A percentile compares a stretch with the other conserved stretches of the same genome.
phyloP scores from a whole-genome alignment of 2,888 invertebrate genomes.

The Dryobota labecula region DNA sequence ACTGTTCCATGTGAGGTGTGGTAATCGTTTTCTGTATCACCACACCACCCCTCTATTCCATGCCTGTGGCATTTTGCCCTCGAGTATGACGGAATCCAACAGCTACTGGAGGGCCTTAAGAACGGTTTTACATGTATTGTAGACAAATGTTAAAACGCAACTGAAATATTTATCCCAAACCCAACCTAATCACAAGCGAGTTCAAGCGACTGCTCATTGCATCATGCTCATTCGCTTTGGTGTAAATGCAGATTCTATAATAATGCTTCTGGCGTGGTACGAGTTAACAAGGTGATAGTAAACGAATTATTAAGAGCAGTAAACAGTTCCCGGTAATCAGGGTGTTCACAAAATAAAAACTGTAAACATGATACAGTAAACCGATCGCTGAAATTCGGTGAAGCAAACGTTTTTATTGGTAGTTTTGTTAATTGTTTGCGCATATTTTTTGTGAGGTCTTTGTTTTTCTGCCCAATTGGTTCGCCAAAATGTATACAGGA shows the following conservation, averaged over 20 bases:
- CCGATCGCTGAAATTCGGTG: constrained; percentile 49
- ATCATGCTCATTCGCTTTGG: constrained; percentile 55
- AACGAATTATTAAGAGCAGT: constrained; percentile 78
- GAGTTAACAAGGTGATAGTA: constrained; percentile 76
- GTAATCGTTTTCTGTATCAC: too few species aligned
- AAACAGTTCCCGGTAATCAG: constrained; percentile 69
- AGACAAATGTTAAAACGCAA: too few species aligned
- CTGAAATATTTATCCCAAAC: neutral
- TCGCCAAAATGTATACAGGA: too few species aligned
- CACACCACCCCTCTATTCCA: too few species aligned
- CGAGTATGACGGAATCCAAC: too few species aligned
- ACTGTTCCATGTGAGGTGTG: too few species aligned
- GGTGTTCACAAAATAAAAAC: constrained; percentile 58
- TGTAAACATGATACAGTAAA: constrained; percentile 28
- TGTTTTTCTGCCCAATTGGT: neutral
- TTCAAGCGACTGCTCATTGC: neutral
- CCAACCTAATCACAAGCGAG: neutral
- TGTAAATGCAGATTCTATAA: constrained; percentile 69
- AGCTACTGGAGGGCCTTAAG: too few species aligned
- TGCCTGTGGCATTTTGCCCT: too few species aligned
- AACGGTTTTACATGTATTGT: too few species aligned
- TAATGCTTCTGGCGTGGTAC: constrained; percentile 69
- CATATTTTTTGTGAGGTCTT: neutral
- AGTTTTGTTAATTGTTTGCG: constrained; percentile 4
- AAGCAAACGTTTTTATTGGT: constrained; percentile 36